Evolutionary conservation across 2,113 vertebrate species (phyloP), one percentile per base, ranked within the genome.

Genomic region (Macquaria ambigua): DNA sequence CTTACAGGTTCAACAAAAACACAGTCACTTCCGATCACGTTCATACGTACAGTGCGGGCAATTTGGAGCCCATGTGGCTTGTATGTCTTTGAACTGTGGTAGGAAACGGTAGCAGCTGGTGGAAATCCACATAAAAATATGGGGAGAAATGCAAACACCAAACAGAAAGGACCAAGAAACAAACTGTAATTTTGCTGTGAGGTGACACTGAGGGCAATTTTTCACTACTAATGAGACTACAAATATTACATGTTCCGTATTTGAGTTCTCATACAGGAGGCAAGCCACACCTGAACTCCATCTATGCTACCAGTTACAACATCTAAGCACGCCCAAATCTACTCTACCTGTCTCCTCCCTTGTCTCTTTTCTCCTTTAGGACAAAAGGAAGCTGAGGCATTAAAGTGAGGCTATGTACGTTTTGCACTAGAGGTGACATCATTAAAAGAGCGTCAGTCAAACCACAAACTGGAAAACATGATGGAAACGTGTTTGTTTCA

Each of bases 51-150:
- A 15, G 3, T 4, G 1, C 1, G 1, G 28, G 66, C 10, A 12
- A 6, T 55, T 63, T 79, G 48, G n/a, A 66, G 64, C 68, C 61
- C 25, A 48, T 80, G 25, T 66, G n/a, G 31, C 28, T 15, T 50
- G 28, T 16, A 80, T 46, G 66, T 77, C 11, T 62, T 62, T 63
- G 28, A 79, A 25, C 15, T 21, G 55, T 55, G 59, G 18, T 61
- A 69, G 61, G 43, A 82, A 84, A 89, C 4, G 0, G 5, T 23
- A 76, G 53, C 74, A 74, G 77, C 25, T 77, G 58, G 55, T 62
- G 66, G 28, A 71, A 59, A 83, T 72, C 46, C 41, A 25, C 55
- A 69, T 20, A 78, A 16, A 80, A 9, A 41, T 23, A 34, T 34
- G 7, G 4, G 34, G 1, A 63, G 18, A 70, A 77, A 81, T 46